Evolutionary conservation across 2,113 vertebrate genomes (phyloP), one percentile per base, ranked within the genome.

Genomic region (Leptosomus discolor): DNA sequence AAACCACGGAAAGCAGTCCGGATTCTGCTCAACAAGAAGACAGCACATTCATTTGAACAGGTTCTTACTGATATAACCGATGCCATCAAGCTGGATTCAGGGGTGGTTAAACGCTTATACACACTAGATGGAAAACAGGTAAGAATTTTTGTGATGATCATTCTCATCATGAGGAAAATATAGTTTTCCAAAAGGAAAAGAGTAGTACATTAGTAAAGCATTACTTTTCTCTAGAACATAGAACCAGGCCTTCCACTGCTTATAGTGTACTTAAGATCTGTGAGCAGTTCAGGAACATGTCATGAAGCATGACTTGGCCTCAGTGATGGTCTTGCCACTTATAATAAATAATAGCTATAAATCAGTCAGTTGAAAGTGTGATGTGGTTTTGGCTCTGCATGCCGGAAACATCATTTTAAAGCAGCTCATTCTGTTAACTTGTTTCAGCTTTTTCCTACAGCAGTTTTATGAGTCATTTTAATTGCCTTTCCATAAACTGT

Each of bases 11-110:
- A 99, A 78, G 99, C 99, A 12, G 98, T 99, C 46, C 98, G 99
- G 60, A 98, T 99, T 95, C 98, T 99, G 93, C 99, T 99, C 78
- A 99, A 99, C 98, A 99, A 99, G 98, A 99, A 99, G 95, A 99
- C 99, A 0, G 99, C 99, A 9, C 99, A 99, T 95, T 99, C 99
- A 3, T 99, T 99, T 84, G 99, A 99, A 90, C 99, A 99, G 94
- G 99, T 99, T 80, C 99, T 99, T 97, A 99, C 98, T 20, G 99
- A 99, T 93, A 98, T 99, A 95, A 99, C 99, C 0, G 99, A 99
- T 10, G 99, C 99, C 97, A 99, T 99, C 97, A 99, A 99, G 97
- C 97, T 99, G 95, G 99, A 99, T 98, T 99, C 99, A 3, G 99
- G 99, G 43, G 98, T 98, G 43, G 99, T 99, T 95, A 99, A 99